phyloP scores from a whole-genome alignment of 1,140 invertebrate genomes.

The Drosophila bocki region DNA sequence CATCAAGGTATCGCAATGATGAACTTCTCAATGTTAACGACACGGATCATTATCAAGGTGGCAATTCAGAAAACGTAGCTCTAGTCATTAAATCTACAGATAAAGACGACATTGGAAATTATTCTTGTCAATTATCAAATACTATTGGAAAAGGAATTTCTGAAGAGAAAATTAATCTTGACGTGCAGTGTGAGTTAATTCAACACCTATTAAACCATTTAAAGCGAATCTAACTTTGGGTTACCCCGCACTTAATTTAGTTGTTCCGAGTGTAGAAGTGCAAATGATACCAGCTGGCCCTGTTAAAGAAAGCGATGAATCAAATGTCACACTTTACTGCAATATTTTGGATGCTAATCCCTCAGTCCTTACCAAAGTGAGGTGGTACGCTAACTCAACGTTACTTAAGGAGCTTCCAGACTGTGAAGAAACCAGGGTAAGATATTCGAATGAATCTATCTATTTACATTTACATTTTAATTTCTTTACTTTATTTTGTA shows the following conservation, averaged over 20 bases:
- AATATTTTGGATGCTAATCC: constrained; percentile 91
- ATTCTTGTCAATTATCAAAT: constrained; percentile 92
- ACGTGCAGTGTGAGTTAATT: constrained; percentile 90
- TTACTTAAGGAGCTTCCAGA: constrained; percentile 94
- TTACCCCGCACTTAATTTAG: constrained; percentile 82
- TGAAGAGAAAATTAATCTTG: constrained; percentile 89
- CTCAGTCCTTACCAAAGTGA: constrained; percentile 88
- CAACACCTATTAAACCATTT: not conserved
- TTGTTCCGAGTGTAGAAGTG: constrained; percentile 91
- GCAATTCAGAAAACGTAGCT: constrained; percentile 89
- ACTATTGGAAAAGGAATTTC: constrained; percentile 88
- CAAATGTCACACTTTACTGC: constrained; percentile 93
- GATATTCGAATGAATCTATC: constrained; percentile 4
- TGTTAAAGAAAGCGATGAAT: constrained; percentile 91
- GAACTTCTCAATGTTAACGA: constrained; percentile 88
- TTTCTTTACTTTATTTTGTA: constrained; percentile 6
- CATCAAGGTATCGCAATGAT: constrained; percentile 90
- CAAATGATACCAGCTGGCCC: constrained; percentile 91
- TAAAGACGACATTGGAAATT: constrained; percentile 92
- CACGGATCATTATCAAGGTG: constrained; percentile 90
- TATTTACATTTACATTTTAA: not conserved
- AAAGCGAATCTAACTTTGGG: not conserved
- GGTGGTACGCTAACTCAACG: constrained; percentile 93
- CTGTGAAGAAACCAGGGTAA: constrained; percentile 86
- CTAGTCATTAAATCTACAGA: constrained; percentile 91